phyloP scores from a whole-genome alignment of 1,140 invertebrate species.

The Drosophila carrolli region DNA sequence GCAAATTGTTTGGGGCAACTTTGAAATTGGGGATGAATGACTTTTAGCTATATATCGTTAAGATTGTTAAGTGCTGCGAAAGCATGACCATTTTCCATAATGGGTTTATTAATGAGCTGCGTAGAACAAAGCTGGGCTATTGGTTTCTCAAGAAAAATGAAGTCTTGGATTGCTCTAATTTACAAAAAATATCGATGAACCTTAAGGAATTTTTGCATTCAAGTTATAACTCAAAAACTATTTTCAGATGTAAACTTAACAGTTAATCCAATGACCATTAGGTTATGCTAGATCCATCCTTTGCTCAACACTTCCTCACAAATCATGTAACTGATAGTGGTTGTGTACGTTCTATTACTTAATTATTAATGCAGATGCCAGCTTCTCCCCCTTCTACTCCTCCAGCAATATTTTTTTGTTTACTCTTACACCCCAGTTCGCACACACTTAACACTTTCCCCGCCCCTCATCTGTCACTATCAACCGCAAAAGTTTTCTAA shows the following conservation, averaged over 20 bases:
- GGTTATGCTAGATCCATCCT: neutral
- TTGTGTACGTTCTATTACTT: slow-evolving; percentile 43
- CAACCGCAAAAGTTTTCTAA: slow-evolving; percentile 65
- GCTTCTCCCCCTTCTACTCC: neutral
- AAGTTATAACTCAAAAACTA: too few species aligned
- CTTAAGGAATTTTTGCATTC: too few species aligned
- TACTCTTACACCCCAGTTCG: slow-evolving; percentile 22
- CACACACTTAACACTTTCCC: slow-evolving; percentile 58
- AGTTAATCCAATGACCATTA: too few species aligned
- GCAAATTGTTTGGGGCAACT: slow-evolving; percentile 27
- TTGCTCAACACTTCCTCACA: neutral
- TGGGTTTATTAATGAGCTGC: slow-evolving; percentile 3
- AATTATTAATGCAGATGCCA: slow-evolving; percentile 50
- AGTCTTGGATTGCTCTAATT: too few species aligned
- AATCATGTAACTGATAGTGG: slow-evolving; percentile 26
- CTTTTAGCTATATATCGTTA: slow-evolving; percentile 13
- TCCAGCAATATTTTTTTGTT: slow-evolving; percentile 22
- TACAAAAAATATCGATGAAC: too few species aligned
- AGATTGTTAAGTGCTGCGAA: slow-evolving; percentile 18
- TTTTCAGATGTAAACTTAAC: too few species aligned
- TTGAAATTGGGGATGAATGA: slow-evolving; percentile 15
- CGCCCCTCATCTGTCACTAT: slow-evolving; percentile 8
- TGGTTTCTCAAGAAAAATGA: too few species aligned
- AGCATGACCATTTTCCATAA: slow-evolving; percentile 11
- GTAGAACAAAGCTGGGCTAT: neutral